phyloP scores from a whole-genome alignment of 2,888 invertebrate genomes.

The Drosophila yooni region DNA sequence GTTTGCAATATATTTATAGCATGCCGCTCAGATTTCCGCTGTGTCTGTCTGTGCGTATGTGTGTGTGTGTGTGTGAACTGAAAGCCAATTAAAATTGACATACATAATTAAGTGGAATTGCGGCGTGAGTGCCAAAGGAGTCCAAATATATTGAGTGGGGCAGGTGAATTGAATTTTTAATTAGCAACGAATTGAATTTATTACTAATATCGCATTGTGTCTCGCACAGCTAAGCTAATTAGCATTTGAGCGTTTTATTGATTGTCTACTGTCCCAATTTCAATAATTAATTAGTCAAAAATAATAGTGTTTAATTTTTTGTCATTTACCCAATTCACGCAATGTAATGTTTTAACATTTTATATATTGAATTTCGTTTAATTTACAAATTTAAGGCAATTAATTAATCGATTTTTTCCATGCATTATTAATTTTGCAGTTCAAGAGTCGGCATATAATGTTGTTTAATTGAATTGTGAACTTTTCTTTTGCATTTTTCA shows the following conservation, averaged over 20 bases:
- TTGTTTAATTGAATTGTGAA: background rate
- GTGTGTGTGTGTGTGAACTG: constrained; percentile 45
- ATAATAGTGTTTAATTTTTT: background rate
- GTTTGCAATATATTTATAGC: constrained; percentile 64
- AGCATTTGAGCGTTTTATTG: constrained; percentile 6
- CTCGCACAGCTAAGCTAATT: constrained; percentile 7
- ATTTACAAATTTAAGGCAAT: background rate
- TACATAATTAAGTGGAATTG: constrained; percentile 68
- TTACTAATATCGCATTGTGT: constrained; percentile 26
- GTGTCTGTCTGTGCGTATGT: constrained; percentile 1
- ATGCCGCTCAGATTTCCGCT: constrained; percentile 43
- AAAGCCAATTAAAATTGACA: constrained; percentile 80
- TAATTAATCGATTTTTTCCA: background rate
- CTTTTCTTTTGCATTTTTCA: background rate
- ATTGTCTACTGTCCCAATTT: constrained; percentile 10
- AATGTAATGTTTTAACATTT: background rate
- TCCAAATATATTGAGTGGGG: constrained; percentile 53
- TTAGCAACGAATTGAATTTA: constrained; percentile 50
- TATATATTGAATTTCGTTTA: background rate
- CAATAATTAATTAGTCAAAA: constrained; percentile 7
- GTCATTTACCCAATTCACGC: background rate
- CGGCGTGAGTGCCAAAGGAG: constrained; percentile 39
- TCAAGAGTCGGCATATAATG: background rate
- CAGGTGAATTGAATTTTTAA: constrained; percentile 68
- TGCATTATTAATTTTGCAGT: background rate